Evolutionary conservation across 2,797 vertebrate species (phyloP).

Genomic region (Argya squamiceps): DNA sequence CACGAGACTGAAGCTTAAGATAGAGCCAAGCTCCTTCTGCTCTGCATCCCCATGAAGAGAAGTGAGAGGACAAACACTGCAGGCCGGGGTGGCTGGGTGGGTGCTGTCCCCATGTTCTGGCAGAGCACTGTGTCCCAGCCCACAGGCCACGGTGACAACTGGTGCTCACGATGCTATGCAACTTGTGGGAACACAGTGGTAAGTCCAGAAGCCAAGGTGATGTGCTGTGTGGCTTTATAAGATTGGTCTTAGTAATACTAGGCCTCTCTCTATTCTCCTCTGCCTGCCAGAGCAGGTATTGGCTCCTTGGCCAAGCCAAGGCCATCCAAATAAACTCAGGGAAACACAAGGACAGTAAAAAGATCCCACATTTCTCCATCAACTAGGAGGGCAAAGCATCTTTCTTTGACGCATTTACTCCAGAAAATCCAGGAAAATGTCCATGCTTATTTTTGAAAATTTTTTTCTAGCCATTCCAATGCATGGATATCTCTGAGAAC

Average conservation of each 20-base stretch:
- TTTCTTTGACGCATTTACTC: background rate
- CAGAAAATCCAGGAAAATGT: background rate
- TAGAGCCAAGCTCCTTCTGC: background rate
- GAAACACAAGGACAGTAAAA: background rate
- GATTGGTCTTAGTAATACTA: background rate
- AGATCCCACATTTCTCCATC: background rate
- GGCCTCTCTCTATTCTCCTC: background rate
- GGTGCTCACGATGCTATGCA: fast-evolving
- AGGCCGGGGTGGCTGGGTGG: background rate
- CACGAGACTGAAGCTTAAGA: background rate
- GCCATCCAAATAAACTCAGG: background rate
- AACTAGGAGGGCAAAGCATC: background rate
- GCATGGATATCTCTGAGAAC: background rate
- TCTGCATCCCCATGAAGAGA: background rate
- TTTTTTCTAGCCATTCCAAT: background rate
- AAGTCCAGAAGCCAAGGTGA: background rate
- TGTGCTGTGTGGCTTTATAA: background rate
- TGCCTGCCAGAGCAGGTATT: background rate
- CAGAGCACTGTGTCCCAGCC: background rate
- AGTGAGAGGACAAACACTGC: background rate
- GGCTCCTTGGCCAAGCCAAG: background rate
- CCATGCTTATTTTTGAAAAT: background rate
- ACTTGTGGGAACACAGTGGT: background rate
- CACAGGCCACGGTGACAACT: fast-evolving
- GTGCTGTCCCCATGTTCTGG: background rate